A percentile compares a stretch with the other conserved stretches of the same genome.
These are phyloP conservation scores for Parnassius smintheus DNA, from an alignment of 2,888 invertebrate genomes.

Conservation along the genomic window DNA sequence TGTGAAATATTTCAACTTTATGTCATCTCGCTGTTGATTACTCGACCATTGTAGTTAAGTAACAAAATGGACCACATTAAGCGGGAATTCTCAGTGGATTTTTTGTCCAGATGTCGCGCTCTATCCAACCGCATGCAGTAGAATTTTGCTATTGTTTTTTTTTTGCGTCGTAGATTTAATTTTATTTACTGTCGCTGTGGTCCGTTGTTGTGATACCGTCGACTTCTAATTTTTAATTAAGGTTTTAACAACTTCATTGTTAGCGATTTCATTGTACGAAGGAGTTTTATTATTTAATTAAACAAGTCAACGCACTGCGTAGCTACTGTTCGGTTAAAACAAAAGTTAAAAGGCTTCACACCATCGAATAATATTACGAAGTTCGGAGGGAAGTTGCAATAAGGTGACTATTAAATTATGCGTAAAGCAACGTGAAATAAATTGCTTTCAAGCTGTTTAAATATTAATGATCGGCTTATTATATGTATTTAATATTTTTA, in stretches of 20 bases:
- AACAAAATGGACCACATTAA: conserved; percentile 28
- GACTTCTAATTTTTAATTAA: conserved; percentile 69
- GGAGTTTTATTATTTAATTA: conserved; percentile 8
- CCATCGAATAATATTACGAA: conserved; percentile 27
- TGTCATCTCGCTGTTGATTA: conserved; percentile 11
- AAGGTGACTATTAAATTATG: conserved; percentile 26
- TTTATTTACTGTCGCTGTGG: conserved; percentile 64
- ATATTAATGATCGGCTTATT: conserved; percentile 10
- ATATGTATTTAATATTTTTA: conserved; percentile 7
- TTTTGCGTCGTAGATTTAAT: conserved; percentile 47
- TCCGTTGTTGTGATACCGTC: conserved; percentile 49
- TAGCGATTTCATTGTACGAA: conserved; percentile 3
- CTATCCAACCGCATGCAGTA: conserved; percentile 26
- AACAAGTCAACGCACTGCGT: conserved; percentile 7
- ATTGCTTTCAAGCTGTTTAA: conserved; percentile 21
- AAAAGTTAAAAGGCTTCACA: conserved; percentile 12
- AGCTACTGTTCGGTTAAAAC: conserved; percentile 12
- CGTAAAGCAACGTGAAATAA: conserved; percentile 22
- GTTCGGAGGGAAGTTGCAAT: conserved; percentile 21
- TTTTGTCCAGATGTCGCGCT: conserved; percentile 29
- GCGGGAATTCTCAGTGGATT: conserved; percentile 27
- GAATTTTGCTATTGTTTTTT: conserved; percentile 28
- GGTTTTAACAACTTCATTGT: conserved; percentile 31
- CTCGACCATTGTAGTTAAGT: conserved; percentile 19
- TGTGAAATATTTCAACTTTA: conserved; percentile 16